Evolutionary conservation across 1,140 invertebrate species (phyloP), one percentile per base, ranked within the genome.

Genomic region (Radopholus similis): DNA sequence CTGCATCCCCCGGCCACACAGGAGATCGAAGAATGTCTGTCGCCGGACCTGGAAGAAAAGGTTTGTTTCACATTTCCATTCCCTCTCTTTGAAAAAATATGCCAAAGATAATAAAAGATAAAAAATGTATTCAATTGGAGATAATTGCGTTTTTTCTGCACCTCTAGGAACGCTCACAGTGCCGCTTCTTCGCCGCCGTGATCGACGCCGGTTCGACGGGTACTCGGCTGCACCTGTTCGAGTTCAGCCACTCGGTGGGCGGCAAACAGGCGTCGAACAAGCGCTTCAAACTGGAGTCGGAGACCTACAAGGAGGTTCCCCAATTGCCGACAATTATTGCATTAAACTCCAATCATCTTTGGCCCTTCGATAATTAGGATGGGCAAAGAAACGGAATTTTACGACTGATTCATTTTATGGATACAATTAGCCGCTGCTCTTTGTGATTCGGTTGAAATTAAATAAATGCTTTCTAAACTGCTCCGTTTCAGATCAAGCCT

Each of bases 201-300:
- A 91, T 97, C 66, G 94, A 97, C 85, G 93, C 93, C 1, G 94
- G 94, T 13, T 94, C 91, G 26, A 97, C 95, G 0, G 95, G 93
- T 0, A 91, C 91, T 53, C 87, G 94, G 65, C 88, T 96, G 11
- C 86, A 94, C 72, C 90, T 92, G 0, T 96, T 92, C 81, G 89
- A 89, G 70, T 96, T 96, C 84, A 75, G 65, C 26, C 70, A 74
- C 63, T 65, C 72, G 70, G 28, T 68, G 6, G 88, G 90, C 77
- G n/a, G n/a, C n/a, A n/a, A 70, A 13, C 18, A 74, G 54, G 54
- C 84, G 83, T 89, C 89, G 73, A 87, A 86, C 34, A 87, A 88
- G 73, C n/a, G n/a, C n/a, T 83, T 91, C 70, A 86, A 90, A 38
- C 81, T 93, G 9, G 89, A 90, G 66, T 87, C 88, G 77, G 91